phyloP scores from a whole-genome alignment of 2,888 invertebrate species.

The Perithous albicinctus region DNA sequence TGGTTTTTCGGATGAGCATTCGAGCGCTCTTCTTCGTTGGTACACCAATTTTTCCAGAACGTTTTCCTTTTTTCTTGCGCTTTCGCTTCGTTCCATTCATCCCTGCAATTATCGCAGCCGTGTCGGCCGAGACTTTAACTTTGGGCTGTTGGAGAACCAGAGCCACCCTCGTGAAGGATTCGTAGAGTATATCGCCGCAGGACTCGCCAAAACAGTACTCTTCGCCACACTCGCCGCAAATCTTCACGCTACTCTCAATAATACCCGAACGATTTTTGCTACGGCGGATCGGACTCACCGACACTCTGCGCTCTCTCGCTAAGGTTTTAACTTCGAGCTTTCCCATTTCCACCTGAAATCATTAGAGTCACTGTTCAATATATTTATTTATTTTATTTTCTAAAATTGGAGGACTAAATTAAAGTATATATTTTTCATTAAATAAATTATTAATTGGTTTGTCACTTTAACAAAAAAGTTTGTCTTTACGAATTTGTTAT shows the following conservation, averaged over 20 bases:
- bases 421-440: no score
- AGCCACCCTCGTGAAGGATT: conserved; percentile 85
- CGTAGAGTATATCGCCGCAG: conserved; percentile 87
- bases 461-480: no score
- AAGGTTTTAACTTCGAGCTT: conserved; percentile 91
- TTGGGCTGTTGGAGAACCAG: conserved; percentile 79
- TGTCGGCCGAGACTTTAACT: conserved; percentile 80
- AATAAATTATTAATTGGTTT: no score
- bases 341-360: conserved; percentile 89
- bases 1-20: conserved; percentile 77
- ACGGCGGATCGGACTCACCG: conserved; percentile 89
- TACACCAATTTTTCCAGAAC: conserved; percentile 79
- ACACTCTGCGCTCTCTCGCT: conserved; percentile 89
- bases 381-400: no score
- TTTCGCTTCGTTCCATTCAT: conserved; percentile 77
- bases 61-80: conserved; percentile 74
- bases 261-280: conserved; percentile 94
- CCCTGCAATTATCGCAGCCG: conserved; percentile 82
- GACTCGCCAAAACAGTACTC: conserved; percentile 90
- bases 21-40: conserved; percentile 83
- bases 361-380: neutral
- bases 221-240: conserved; percentile 93
- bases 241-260: conserved; percentile 90
- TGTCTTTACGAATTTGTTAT: no score
- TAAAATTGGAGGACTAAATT: no score